Conservation (phyloP, 2,797 vertebrate species). For the Sebastes jordani region DNA sequence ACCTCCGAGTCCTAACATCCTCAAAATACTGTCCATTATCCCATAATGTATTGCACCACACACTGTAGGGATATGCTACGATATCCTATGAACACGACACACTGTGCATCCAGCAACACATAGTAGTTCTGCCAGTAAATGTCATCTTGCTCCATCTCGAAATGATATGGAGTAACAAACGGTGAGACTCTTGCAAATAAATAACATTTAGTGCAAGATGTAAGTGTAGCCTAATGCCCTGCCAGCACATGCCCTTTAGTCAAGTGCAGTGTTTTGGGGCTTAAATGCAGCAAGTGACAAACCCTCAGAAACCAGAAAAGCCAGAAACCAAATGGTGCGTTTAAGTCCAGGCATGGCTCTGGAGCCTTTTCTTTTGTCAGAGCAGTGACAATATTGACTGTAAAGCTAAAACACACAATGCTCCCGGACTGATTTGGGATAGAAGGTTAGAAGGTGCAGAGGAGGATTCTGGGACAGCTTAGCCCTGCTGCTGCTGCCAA, state of each 20-base stretch:
- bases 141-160: neutral
- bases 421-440: conserved; percentile 53
- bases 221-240: too few species aligned
- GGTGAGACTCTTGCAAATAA: neutral
- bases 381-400: conserved; percentile 62
- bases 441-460: conserved; percentile 34
- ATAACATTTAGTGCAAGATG: neutral
- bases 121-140: neutral
- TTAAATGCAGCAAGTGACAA: conserved; percentile 28
- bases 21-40: neutral
- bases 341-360: conserved; percentile 42
- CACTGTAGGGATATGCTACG: neutral
- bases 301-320: conserved; percentile 22
- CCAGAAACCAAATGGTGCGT: conserved; percentile 22
- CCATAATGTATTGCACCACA: neutral
- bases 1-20: neutral
- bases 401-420: conserved; percentile 56
- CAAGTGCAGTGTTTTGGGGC: conserved; percentile 4
- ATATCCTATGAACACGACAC: too few species aligned
- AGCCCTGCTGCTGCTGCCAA: conserved; percentile 45
- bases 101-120: too few species aligned
- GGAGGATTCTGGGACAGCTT: conserved; percentile 53
- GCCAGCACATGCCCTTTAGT: neutral
- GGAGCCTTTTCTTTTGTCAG: conserved; percentile 35
- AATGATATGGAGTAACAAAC: neutral